Evolutionary conservation across 2,888 invertebrate species (phyloP).

Genomic region (Chrysotoxum bicinctum): DNA sequence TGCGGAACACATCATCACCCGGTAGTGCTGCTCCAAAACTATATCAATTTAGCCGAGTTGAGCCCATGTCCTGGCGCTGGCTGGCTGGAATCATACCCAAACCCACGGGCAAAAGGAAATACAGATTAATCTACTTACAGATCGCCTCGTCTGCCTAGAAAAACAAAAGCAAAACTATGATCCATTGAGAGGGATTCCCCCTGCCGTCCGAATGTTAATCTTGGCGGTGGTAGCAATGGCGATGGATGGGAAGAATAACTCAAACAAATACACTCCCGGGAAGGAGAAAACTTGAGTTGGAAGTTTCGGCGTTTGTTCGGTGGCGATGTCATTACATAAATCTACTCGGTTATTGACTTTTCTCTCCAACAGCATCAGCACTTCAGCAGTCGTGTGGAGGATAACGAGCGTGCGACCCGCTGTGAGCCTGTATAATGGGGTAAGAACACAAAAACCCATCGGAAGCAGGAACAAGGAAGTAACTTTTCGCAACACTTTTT

Average conservation of each 20-base stretch:
- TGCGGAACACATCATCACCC: background rate
- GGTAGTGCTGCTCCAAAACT: conserved; percentile 15
- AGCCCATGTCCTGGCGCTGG: conserved; percentile 19
- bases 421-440: conserved; percentile 43
- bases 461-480: conserved; percentile 56
- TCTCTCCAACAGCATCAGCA: background rate
- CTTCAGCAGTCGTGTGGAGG: background rate
- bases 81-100: background rate
- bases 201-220: conserved; percentile 43
- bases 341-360: conserved; percentile 65
- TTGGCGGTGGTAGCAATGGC: background rate
- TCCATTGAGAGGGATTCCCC: conserved; percentile 22
- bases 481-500: conserved; percentile 48
- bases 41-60: conserved; percentile 53
- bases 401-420: conserved; percentile 33
- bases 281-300: conserved; percentile 20
- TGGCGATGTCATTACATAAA: conserved; percentile 65
- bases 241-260: conserved; percentile 4
- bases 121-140: conserved; percentile 62
- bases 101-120: conserved; percentile 14
- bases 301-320: conserved; percentile 38
- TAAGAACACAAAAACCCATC: conserved; percentile 40
- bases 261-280: conserved; percentile 35
- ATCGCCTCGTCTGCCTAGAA: conserved; percentile 13
- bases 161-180: conserved; percentile 39